Evolutionary conservation across 2,888 invertebrate genomes (phyloP), one percentile per base, ranked within the genome.

Genomic region (Microctonus aethiopoides): DNA sequence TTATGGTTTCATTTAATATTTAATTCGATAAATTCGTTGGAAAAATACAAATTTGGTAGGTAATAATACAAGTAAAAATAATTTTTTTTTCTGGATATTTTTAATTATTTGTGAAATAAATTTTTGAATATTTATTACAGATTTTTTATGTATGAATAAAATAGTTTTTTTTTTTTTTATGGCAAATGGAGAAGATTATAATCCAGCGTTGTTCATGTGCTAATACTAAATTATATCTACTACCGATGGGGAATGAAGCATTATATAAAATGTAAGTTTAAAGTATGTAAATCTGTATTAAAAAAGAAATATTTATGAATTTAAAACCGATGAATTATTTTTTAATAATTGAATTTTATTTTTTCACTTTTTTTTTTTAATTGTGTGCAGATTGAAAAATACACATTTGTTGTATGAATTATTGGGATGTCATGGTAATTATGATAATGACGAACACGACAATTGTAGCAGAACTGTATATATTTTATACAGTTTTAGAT

Each of bases 401-500:
- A 4, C n/a, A 7, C 5, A 29, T 29, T 13, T 1, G 4, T n/a
- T 26, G 1, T 11, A 29, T 26, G 26, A 13, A 56, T 11, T 29
- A 16, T 57, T 16, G 4, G 9, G 9, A 13, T n/a, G 5, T 1
- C 7, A 32, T n/a, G n/a, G 34, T 34, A 29, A 34, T n/a, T n/a
- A n/a, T 57, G 7, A 16, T 34, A 9, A 57, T 32, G n/a, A 16
- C 29, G 7, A 10, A 57, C 34, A 10, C 10, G 46, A 36, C 32
- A 29, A 51, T n/a, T 64, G 34, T 36, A 20, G 16, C 56, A 16
- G 51, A 63, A 20, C n/a, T n/a, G n/a, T n/a, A n/a, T n/a, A 63
- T 32, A 20, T 4, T 34, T n/a, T 16, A 24, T 56, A 10, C 24
- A 41, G 39, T 24, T n/a, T n/a, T n/a, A 74, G 51, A 69, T 65